phyloP scores from a whole-genome alignment of 2,888 invertebrate species.

The Allacma fusca region DNA sequence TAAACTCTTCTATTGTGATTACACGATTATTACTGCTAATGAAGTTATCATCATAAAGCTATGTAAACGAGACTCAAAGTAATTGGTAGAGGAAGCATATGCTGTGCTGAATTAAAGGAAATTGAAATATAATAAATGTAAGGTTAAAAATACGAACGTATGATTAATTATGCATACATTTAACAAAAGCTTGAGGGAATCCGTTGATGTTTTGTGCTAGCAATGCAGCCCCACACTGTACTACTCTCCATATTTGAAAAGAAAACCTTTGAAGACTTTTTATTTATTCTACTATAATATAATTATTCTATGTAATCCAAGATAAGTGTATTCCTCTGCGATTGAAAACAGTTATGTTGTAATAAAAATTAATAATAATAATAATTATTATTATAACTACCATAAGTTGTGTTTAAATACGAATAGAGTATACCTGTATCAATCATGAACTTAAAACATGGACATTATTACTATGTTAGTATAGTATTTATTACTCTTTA shows the following conservation, averaged over 20 bases:
- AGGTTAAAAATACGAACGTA: neutral
- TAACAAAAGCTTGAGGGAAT: too few species aligned
- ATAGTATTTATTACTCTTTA: slow-evolving; percentile 13
- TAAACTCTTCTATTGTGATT: slow-evolving; percentile 16
- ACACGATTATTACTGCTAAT: neutral
- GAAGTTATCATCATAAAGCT: neutral
- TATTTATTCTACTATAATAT: neutral
- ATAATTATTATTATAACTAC: neutral
- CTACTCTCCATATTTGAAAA: neutral
- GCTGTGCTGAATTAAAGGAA: neutral
- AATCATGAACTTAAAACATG: slow-evolving; percentile 11
- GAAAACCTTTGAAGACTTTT: slow-evolving; percentile 12
- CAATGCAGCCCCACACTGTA: neutral
- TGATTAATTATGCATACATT: neutral
- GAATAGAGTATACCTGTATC: neutral
- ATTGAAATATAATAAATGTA: neutral
- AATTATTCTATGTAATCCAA: neutral
- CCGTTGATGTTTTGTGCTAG: neutral
- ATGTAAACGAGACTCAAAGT: slow-evolving; percentile 5
- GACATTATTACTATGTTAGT: slow-evolving; percentile 12
- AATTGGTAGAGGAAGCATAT: neutral
- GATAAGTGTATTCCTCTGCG: neutral
- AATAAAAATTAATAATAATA: neutral
- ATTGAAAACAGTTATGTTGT: neutral
- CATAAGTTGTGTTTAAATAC: neutral